Evolutionary conservation across 2,888 invertebrate species (phyloP), one percentile per base, ranked within the genome.

Genomic region (Chaetoderma sp.): DNA sequence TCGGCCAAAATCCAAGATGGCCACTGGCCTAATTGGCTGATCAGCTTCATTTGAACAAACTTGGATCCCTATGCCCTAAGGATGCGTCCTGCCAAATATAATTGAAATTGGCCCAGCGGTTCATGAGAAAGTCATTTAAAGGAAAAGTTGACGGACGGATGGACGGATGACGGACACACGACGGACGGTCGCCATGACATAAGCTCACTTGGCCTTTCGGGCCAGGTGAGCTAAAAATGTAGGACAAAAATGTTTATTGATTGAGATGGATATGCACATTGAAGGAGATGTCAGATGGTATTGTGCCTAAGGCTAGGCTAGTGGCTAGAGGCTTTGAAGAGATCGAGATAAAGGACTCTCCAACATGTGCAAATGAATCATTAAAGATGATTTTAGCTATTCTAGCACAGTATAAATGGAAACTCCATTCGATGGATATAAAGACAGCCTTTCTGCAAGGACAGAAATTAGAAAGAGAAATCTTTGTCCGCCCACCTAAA

Each of bases 181-280:
- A n/a, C n/a, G n/a, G n/a, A n/a, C n/a, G n/a, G n/a, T n/a, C n/a
- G n/a, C n/a, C n/a, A n/a, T n/a, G n/a, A n/a, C n/a, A n/a, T n/a
- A n/a, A n/a, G n/a, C n/a, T n/a, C n/a, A n/a, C n/a, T n/a, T n/a
- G n/a, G n/a, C n/a, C n/a, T n/a, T n/a, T n/a, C n/a, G n/a, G n/a
- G n/a, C n/a, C n/a, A n/a, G n/a, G n/a, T n/a, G n/a, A n/a, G n/a
- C n/a, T n/a, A n/a, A n/a, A n/a, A n/a, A n/a, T n/a, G n/a, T n/a
- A n/a, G 63, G 65, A 23, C 67, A 70, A 44, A 63, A 63, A 55
- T 36, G 60, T 21, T 42, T 65, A 30, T 63, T 61, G 1, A 66
- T 65, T 23, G 50, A 54, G 64, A 49, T 71, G 61, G 71, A 60
- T 71, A 23, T 54, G 33, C 18, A 65, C 65, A 32, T 16, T 55